phyloP scores from a whole-genome alignment of 1,140 invertebrate genomes.

The Drosophila athabasca region DNA sequence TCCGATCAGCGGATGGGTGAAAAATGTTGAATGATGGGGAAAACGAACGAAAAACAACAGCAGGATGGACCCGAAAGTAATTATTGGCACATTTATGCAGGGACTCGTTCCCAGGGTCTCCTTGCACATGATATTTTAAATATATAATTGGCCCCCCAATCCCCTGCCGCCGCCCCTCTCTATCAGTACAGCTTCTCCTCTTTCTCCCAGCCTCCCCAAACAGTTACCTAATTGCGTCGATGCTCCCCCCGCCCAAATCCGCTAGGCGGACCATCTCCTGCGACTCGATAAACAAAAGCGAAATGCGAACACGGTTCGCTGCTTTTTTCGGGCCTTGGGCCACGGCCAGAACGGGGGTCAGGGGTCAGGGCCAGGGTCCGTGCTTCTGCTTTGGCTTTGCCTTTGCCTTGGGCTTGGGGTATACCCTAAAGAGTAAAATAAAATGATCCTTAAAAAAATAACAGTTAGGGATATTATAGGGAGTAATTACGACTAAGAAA shows the following conservation, averaged over 20 bases:
- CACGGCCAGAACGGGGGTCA: too few species aligned
- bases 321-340: slow-evolving; percentile 37
- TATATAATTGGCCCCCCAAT: slow-evolving; percentile 70
- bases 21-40: slow-evolving; percentile 7
- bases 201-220: slow-evolving; percentile 3
- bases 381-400: too few species aligned
- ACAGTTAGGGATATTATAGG: too few species aligned
- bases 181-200: neutral
- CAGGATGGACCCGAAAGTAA: slow-evolving; percentile 66
- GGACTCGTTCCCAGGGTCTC: slow-evolving; percentile 49
- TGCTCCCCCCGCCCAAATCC: too few species aligned
- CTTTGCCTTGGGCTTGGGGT: slow-evolving; percentile 6
- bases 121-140: slow-evolving; percentile 71
- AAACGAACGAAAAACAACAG: slow-evolving; percentile 37
- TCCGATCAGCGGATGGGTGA: slow-evolving; percentile 52
- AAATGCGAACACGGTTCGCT: slow-evolving; percentile 53
- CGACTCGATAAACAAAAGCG: slow-evolving; percentile 50
- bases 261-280: slow-evolving; percentile 26
- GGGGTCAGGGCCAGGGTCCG: too few species aligned
- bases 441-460: slow-evolving; percentile 7
- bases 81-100: slow-evolving; percentile 81
- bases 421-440: slow-evolving; percentile 23
- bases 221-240: slow-evolving; percentile 65
- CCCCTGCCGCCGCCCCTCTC: too few species aligned
- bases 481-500: too few species aligned